Evolutionary conservation across 2,113 vertebrate genomes (phyloP).

Genomic region (Egretta garzetta): DNA sequence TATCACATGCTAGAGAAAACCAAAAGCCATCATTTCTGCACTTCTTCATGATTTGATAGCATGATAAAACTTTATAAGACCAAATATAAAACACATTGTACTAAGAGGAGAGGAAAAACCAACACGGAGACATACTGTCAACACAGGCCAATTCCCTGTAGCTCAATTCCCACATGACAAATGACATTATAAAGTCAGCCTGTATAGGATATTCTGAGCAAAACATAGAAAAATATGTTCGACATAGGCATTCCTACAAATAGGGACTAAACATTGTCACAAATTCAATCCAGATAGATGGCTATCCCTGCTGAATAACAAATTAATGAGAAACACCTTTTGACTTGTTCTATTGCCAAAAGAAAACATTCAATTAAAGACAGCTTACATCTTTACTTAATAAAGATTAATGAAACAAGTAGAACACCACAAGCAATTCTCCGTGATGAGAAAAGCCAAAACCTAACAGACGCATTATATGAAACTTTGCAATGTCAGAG

Average conservation of each 20-base stretch:
- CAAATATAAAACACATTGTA: conserved; percentile 65
- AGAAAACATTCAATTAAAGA: conserved; percentile 68
- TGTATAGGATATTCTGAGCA: conserved; percentile 51
- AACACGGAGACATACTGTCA: conserved; percentile 62
- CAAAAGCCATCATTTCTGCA: conserved; percentile 24
- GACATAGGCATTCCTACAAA: conserved; percentile 53
- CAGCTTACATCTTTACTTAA: conserved; percentile 71
- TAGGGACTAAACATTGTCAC: conserved; percentile 53
- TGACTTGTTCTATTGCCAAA: conserved; percentile 53
- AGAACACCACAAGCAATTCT: conserved; percentile 55
- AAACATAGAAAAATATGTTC: conserved; percentile 66
- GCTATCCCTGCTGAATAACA: conserved; percentile 59
- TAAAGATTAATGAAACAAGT: conserved; percentile 71
- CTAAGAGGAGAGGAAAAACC: conserved; percentile 56
- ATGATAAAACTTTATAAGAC: conserved; percentile 60
- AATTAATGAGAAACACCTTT: conserved; percentile 76
- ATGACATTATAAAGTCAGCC: conserved; percentile 60
- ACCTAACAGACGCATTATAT: not conserved
- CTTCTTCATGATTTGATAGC: conserved; percentile 45
- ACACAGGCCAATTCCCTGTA: conserved; percentile 61
- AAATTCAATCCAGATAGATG: conserved; percentile 70
- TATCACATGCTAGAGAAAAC: conserved; percentile 3
- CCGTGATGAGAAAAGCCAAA: conserved; percentile 51
- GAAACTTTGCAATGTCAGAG: conserved; percentile 30
- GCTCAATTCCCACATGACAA: conserved; percentile 69